Percentiles rank a stretch among this genome's conserved stretches.
Conservation (phyloP, 2,113 vertebrate genomes). For the Charadrius vociferus region DNA sequence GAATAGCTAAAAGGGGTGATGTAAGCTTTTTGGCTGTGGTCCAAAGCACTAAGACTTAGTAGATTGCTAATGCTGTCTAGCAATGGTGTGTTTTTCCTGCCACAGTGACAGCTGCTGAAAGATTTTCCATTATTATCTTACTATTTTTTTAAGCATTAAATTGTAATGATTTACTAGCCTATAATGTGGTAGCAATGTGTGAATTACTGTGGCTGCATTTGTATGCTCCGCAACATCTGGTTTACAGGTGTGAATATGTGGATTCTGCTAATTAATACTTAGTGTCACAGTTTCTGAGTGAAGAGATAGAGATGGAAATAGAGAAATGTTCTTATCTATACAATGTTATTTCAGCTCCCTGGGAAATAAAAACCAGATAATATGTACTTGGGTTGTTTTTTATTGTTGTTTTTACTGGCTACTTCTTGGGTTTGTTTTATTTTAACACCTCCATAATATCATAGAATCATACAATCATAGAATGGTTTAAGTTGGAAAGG, state of each 20-base stretch:
- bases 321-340: background rate
- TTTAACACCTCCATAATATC: background rate
- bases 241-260: constrained; percentile 42
- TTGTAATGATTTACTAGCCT: constrained; percentile 44
- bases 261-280: constrained; percentile 6
- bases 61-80: background rate
- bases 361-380: background rate
- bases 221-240: constrained; percentile 45
- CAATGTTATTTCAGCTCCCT: background rate
- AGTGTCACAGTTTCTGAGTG: background rate
- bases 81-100: constrained; percentile 31
- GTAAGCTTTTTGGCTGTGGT: background rate
- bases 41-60: background rate
- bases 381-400: background rate
- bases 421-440: background rate
- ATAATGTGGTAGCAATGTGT: background rate
- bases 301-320: background rate
- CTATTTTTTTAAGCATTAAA: constrained; percentile 16
- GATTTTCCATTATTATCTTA: constrained; percentile 64
- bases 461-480: too few relatives aligned
- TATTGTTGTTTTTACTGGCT: background rate
- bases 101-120: constrained; percentile 57
- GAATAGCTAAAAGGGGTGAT: background rate
- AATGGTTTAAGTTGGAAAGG: too few relatives aligned
- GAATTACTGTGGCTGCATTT: background rate